Evolutionary conservation across 2,797 vertebrate species (phyloP).

Genomic region (Margarornis squamiger): DNA sequence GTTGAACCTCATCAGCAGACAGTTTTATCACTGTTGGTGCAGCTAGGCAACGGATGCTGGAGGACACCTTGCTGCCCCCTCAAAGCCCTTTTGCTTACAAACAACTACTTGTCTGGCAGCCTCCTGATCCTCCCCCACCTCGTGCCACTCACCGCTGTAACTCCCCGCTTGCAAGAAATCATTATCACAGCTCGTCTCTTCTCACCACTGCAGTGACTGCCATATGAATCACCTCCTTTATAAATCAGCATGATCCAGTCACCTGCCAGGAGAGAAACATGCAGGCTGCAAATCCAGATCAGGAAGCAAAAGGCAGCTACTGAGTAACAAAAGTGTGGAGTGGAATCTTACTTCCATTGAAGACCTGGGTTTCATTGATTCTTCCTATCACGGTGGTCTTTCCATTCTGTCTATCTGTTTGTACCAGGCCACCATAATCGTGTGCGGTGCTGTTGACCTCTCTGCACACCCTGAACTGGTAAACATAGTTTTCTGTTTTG

Average conservation of each 20-base stretch:
- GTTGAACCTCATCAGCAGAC: neutral
- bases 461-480: constrained; percentile 88
- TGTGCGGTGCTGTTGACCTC: constrained; percentile 72
- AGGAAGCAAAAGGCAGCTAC: neutral
- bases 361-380: constrained; percentile 81
- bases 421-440: constrained; percentile 83
- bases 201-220: constrained; percentile 79
- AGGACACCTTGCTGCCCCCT: neutral
- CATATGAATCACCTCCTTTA: constrained; percentile 82
- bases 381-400: constrained; percentile 78
- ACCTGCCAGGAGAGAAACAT: constrained; percentile 74
- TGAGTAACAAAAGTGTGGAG: neutral
- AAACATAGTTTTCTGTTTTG: constrained; percentile 76
- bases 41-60: neutral
- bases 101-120: neutral
- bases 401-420: constrained; percentile 50
- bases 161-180: constrained; percentile 87
- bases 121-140: neutral
- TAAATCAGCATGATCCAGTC: constrained; percentile 94
- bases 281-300: neutral
- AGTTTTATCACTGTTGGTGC: neutral
- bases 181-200: constrained; percentile 86
- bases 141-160: constrained; percentile 72
- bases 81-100: neutral
- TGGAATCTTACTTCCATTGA: constrained; percentile 86